Evolutionary conservation across 2,797 vertebrate species (phyloP).

Genomic region (Psittacula echo): DNA sequence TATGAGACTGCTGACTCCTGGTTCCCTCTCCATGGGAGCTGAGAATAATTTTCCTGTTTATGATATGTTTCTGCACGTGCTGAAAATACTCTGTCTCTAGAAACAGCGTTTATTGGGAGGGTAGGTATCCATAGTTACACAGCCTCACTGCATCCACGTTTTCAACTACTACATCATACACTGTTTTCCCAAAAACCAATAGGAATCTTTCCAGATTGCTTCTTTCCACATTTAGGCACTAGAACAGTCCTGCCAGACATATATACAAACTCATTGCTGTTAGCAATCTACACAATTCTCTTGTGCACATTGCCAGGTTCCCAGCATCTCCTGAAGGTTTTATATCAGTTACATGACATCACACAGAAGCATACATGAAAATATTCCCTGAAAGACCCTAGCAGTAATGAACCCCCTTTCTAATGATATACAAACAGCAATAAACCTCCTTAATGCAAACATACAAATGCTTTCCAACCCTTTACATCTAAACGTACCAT

Average conservation of each 20-base stretch:
- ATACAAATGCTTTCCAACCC: not conserved
- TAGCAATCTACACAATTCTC: not conserved
- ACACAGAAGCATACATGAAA: constrained; percentile 47
- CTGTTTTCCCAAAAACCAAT: not conserved
- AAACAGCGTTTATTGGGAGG: not conserved
- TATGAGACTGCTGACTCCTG: not conserved
- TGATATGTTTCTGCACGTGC: not conserved
- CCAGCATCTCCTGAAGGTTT: constrained; percentile 10
- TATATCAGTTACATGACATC: constrained; percentile 62
- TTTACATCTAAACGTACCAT: not conserved
- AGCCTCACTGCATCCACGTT: not conserved
- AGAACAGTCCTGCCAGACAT: not conserved
- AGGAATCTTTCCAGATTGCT: not conserved
- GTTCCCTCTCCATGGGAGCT: not conserved
- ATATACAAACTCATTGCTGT: not conserved
- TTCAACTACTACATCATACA: not conserved
- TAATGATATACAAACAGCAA: constrained; percentile 53
- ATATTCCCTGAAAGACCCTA: constrained; percentile 39
- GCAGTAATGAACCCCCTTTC: constrained; percentile 39
- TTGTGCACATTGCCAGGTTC: not conserved
- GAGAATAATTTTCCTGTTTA: not conserved
- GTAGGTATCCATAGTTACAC: not conserved
- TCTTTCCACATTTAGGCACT: not conserved
- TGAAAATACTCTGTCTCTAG: not conserved
- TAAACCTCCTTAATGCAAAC: constrained; percentile 19